Evolutionary conservation across 2,888 invertebrate genomes (phyloP), one percentile per base, ranked within the genome.

Genomic region (Margaritifera margaritifera): DNA sequence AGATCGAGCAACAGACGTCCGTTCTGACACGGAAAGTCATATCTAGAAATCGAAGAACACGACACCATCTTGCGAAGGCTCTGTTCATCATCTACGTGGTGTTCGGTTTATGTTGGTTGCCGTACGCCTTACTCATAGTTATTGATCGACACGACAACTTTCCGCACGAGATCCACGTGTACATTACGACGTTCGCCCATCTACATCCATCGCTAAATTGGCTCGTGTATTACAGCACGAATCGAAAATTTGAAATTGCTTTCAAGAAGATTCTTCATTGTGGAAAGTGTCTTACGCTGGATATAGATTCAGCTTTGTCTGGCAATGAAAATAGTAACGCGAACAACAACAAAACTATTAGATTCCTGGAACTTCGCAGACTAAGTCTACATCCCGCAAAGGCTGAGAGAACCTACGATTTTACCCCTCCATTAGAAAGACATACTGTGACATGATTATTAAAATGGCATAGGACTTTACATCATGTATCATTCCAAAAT

Each of bases 41-140:
- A 3, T 20, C 50, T 1, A 54, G 42, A 50, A 20, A 25, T 27
- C 62, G 56, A 54, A 52, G 42, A 52, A 42, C 54, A 24, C 68
- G 58, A 25, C 52, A 67, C 22, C 66, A 66, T 24, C 77, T 82
- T 56, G 84, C 84, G 0, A 75, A 76, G 24, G 81, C 82, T 5
- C 65, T 86, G 65, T 82, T 84, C 61, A 71, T 82, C 22, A 83
- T 85, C 58, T 86, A 84, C 62, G 72, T 80, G 2, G 80, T 80
- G 11, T 86, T 84, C 65, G 54, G 77, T 4, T 62, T 71, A 24
- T 85, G 85, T 64, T 86, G 86, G 86, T 68, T 78, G 11, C 86
- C 86, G 2, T 86, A 85, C 66, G 79, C 80, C 22, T 31, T 81
- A 8, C 64, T 86, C 11, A 77, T 86, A 42, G 78, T 83, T 6